A percentile compares a stretch with the other conserved stretches of the same genome.
Conservation (phyloP, 1,140 invertebrate species). For the Psilanteris sp. region DNA sequence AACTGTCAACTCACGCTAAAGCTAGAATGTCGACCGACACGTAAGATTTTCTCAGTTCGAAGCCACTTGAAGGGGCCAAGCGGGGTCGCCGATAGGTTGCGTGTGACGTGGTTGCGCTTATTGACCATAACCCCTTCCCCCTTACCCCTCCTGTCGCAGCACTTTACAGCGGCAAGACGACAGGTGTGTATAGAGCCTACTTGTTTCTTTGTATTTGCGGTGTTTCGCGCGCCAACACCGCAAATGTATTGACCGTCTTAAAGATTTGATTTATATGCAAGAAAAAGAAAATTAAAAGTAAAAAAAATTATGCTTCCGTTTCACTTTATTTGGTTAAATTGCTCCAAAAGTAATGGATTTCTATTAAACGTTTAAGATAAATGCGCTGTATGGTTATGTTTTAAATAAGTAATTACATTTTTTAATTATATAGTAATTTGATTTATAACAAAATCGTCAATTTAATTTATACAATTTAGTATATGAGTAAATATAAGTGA, state of each 20-base stretch:
- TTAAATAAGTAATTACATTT: no score
- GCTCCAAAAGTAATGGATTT: no score
- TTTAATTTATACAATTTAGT: no score
- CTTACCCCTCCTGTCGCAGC: constrained; percentile 66
- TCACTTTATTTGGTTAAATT: no score
- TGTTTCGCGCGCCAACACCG: constrained; percentile 24
- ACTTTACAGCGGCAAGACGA: constrained; percentile 70
- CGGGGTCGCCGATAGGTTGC: constrained; percentile 76
- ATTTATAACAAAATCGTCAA: no score
- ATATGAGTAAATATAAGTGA: no score
- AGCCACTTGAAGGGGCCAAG: constrained; percentile 76
- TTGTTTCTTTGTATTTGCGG: constrained; percentile 25
- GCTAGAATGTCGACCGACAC: constrained; percentile 66
- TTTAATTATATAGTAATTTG: no score
- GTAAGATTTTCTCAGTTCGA: constrained; percentile 74
- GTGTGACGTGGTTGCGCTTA: constrained; percentile 79
- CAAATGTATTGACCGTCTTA: constrained; percentile 63
- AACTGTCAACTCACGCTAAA: neutral
- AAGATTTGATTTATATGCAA: neutral
- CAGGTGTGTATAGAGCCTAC: constrained; percentile 66
- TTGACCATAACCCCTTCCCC: constrained; percentile 80
- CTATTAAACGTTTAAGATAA: no score
- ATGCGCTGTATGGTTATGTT: no score
- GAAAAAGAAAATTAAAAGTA: no score
- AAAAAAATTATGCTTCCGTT: no score